Percentiles rank a stretch among this genome's conserved stretches.
Conservation (phyloP, 1,140 invertebrate genomes). For the Zaprionus davidi region DNA sequence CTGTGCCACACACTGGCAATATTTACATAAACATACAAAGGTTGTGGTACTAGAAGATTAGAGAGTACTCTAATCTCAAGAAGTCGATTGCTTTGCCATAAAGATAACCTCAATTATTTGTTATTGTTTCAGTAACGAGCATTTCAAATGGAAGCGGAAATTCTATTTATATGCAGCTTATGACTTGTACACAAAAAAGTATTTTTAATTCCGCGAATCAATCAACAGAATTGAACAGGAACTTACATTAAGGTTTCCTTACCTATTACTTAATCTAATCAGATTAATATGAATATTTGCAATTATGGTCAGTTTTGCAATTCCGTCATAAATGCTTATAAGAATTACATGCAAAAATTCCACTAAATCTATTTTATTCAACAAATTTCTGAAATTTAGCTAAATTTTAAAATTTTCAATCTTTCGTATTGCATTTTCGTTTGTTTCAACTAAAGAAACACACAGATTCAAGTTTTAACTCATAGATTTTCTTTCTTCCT, state of each 20-base stretch:
- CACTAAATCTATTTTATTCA: not conserved
- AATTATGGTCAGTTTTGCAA: not conserved
- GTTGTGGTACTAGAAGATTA: conserved; percentile 19
- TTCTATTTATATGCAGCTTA: not conserved
- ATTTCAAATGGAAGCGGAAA: not conserved
- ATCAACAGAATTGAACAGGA: not conserved
- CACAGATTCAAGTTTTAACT: no score
- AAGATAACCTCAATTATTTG: conserved; percentile 19
- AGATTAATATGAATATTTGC: not conserved
- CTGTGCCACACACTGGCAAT: conserved; percentile 1
- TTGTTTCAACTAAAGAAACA: not conserved
- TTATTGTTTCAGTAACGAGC: conserved; percentile 4
- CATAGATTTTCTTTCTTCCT: not conserved
- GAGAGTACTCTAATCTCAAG: conserved; percentile 16
- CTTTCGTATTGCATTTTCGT: not conserved
- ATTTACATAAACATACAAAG: conserved; percentile 26
- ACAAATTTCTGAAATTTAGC: not conserved
- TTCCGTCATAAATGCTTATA: not conserved
- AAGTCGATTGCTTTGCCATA: conserved; percentile 17
- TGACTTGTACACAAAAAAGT: not conserved
- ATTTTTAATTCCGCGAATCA: not conserved
- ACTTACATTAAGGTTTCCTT: conserved; percentile 2
- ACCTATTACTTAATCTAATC: not conserved
- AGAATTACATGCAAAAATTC: not conserved
- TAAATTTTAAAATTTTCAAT: not conserved